Evolutionary conservation across 2,888 invertebrate species (phyloP).

Genomic region (Hypomecis atomaria): DNA sequence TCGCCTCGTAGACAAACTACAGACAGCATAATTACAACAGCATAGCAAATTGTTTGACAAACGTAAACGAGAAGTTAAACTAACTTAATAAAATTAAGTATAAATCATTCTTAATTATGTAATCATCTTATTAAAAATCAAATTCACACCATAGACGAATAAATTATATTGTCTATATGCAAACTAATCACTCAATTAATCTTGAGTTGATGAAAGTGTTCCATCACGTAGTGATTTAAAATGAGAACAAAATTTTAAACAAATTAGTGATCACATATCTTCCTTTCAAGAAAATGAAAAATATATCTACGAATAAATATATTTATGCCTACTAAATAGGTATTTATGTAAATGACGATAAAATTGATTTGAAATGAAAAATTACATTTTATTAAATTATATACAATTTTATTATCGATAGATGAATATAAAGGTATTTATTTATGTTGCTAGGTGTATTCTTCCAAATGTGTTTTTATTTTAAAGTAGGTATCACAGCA

Average conservation of each 20-base stretch:
- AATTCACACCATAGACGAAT: constrained; percentile 3
- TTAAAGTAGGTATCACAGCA: constrained; percentile 26
- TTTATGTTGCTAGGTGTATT: constrained; percentile 32
- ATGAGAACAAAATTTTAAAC: constrained; percentile 50
- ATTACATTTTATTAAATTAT: constrained; percentile 49
- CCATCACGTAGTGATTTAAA: constrained; percentile 70
- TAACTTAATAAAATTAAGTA: constrained; percentile 77
- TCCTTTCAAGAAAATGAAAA: constrained; percentile 60
- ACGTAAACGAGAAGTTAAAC: constrained; percentile 32
- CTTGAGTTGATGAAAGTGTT: constrained; percentile 52
- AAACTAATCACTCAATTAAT: constrained; percentile 30
- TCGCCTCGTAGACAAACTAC: constrained; percentile 23
- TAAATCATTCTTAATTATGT: constrained; percentile 66
- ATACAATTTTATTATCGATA: constrained; percentile 39
- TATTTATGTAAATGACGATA: constrained; percentile 47
- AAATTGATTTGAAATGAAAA: constrained; percentile 48
- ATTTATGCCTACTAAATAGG: constrained; percentile 46
- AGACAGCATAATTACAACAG: constrained; percentile 1
- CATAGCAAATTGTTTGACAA: constrained; percentile 26
- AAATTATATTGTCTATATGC: neutral
- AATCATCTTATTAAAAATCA: constrained; percentile 46
- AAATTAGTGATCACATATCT: constrained; percentile 73
- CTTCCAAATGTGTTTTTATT: constrained; percentile 39
- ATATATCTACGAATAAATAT: constrained; percentile 24
- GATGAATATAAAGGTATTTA: constrained; percentile 17